Evolutionary conservation across 2,797 vertebrate genomes (phyloP), one percentile per base, ranked within the genome.

Genomic region (Hoplostethus atlanticus): DNA sequence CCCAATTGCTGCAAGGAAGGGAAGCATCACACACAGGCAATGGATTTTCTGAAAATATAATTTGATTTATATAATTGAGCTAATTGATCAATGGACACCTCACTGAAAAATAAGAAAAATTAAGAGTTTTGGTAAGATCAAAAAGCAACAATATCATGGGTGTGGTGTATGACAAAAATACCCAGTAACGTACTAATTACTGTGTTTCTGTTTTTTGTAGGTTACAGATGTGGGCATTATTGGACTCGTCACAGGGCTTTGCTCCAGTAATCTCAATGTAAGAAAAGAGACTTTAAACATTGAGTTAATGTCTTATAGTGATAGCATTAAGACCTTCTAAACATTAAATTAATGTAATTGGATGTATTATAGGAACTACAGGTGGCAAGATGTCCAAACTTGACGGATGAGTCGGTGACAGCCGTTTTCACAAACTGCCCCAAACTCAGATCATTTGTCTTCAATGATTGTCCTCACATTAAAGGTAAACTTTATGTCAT

Each of bases 261-360:
- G 96, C 89, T 94, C 95, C 6, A 87, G 90, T 58, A 95, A 86
- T 73, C 90, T 97, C 83, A 96, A 96, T 95, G 96, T 97, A 95
- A 89, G 4, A 66, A 59, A 36, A 55, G 53, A 31, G 13, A 55
- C 30, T 34, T 55, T 6, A 44, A 44, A 44, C 47, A 50, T 50
- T 50, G 9, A 50, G 47, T 50, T n/a, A 50, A 6, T 17, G 5
- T 48, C 47, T 48, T 42, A 10, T 17, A 50, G 47, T n/a, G 47
- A 17, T 2, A 50, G 47, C 9, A 53, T 28, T 25, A 21, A 9
- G 9, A 34, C n/a, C 1, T 56, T 34, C 11, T 44, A 42, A 42
- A 34, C 15, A 5, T 56, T 34, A 15, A 30, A 34, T 7, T n/a
- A 50, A 21, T 50, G 28, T 31, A 15, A 36, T 47, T 48, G 11